A percentile compares a stretch with the other conserved stretches of the same genome.
Evolutionary conservation across 64 coral and sea anemone genomes (phyloP).

Genomic region (Exaiptasia diaphana): DNA sequence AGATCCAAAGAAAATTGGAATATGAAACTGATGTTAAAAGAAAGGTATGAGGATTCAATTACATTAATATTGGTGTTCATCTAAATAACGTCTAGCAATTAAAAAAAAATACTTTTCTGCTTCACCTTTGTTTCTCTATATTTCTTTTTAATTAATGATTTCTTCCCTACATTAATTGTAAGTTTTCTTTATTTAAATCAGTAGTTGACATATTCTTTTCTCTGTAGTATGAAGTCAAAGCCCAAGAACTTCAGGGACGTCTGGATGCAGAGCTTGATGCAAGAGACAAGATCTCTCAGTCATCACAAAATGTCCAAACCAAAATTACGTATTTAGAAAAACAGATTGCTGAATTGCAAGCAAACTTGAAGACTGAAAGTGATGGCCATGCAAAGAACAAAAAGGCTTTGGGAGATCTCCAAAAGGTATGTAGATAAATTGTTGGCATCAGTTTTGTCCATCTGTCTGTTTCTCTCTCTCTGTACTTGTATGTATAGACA

Average conservation of each 20-base stretch:
- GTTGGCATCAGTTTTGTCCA: too few species aligned
- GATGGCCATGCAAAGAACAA: conserved; percentile 72
- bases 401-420: conserved; percentile 74
- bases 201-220: neutral
- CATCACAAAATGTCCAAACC: conserved; percentile 78
- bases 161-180: too few species aligned
- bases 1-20: conserved; percentile 88
- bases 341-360: conserved; percentile 66
- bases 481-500: too few species aligned
- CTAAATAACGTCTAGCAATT: too few species aligned
- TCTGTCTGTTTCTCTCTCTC: too few species aligned
- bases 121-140: too few species aligned
- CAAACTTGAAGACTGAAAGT: conserved; percentile 58
- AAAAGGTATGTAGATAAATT: conserved; percentile 87
- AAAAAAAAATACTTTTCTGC: too few species aligned
- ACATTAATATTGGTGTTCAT: too few species aligned
- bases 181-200: too few species aligned
- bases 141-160: too few species aligned
- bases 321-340: conserved; percentile 78
- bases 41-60: conserved; percentile 81
- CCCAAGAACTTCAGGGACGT: conserved; percentile 81
- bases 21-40: conserved; percentile 87
- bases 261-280: conserved; percentile 81
- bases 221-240: conserved; percentile 79
- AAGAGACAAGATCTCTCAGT: conserved; percentile 73